Evolutionary conservation across 2,888 invertebrate genomes (phyloP).

Genomic region (Morpho deidamia): DNA sequence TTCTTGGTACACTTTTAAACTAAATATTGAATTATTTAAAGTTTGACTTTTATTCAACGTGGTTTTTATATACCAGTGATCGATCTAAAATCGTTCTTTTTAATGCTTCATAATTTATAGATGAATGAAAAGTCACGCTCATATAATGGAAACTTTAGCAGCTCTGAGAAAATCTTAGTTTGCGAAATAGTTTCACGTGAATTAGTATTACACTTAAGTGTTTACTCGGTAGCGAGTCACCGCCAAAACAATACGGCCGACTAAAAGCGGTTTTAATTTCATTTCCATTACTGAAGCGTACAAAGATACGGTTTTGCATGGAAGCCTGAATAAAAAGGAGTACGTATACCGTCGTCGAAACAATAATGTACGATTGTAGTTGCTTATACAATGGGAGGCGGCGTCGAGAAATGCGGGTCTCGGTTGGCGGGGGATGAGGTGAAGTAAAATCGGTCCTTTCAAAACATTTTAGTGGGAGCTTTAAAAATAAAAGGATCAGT

Average conservation of each 20-base stretch:
- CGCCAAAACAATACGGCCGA: conserved; percentile 45
- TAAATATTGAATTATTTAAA: too few species aligned
- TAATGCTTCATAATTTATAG: background rate
- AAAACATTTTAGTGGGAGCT: conserved; percentile 70
- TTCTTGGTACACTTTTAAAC: too few species aligned
- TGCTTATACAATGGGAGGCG: conserved; percentile 61
- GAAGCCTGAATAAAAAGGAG: conserved; percentile 64
- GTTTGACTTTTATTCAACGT: too few species aligned
- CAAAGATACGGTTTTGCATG: conserved; percentile 64
- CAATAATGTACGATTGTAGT: conserved; percentile 74
- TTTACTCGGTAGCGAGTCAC: conserved; percentile 12
- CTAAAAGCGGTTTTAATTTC: conserved; percentile 68
- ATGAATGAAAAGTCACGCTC: background rate
- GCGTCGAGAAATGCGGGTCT: conserved; percentile 54
- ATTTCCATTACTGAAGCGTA: conserved; percentile 63
- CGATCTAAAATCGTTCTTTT: background rate
- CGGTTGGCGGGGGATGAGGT: conserved; percentile 42
- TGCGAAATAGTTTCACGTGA: conserved; percentile 12
- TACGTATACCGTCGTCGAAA: conserved; percentile 59
- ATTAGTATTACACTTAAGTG: conserved; percentile 14
- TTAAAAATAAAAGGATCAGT: conserved; percentile 60
- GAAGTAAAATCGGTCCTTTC: conserved; percentile 76
- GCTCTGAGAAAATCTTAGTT: background rate
- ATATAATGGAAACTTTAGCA: background rate
- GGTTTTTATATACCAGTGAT: too few species aligned